Conservation (phyloP, 2,113 vertebrate species). For the Microcebus murinus region DNA sequence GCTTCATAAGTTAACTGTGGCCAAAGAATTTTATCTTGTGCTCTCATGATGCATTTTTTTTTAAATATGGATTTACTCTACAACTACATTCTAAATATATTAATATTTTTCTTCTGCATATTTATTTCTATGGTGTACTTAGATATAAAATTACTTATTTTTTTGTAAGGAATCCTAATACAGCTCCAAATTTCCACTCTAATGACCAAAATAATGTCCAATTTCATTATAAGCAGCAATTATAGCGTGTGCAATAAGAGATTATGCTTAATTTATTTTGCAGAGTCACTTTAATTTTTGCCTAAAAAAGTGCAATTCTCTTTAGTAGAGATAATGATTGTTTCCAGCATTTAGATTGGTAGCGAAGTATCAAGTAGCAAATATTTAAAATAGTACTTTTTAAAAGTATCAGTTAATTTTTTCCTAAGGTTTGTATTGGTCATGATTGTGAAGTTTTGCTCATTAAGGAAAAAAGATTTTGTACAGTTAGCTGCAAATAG, state of each 20-base stretch:
- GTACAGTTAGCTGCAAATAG: background rate
- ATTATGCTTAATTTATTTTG: constrained; percentile 68
- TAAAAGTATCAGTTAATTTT: background rate
- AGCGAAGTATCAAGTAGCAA: constrained; percentile 53
- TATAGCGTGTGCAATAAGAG: constrained; percentile 7
- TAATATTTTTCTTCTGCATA: background rate
- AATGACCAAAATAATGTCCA: constrained; percentile 69
- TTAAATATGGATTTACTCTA: background rate
- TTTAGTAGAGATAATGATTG: constrained; percentile 48
- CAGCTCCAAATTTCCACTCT: background rate
- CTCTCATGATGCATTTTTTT: background rate
- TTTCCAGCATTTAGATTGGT: constrained; percentile 47
- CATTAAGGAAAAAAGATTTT: background rate
- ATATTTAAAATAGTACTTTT: constrained; percentile 60
- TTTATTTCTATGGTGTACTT: background rate
- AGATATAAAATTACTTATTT: background rate
- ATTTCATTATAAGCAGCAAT: constrained; percentile 75
- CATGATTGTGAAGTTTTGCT: constrained; percentile 5
- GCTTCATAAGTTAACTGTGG: background rate
- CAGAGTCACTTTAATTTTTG: constrained; percentile 74
- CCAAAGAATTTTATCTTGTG: constrained; percentile 40
- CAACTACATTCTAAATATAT: background rate
- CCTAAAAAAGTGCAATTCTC: constrained; percentile 42
- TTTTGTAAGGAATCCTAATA: constrained; percentile 45
- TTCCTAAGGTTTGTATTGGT: background rate